Evolutionary conservation across 2,113 vertebrate genomes (phyloP).

Genomic region (Benthochromis sp.): DNA sequence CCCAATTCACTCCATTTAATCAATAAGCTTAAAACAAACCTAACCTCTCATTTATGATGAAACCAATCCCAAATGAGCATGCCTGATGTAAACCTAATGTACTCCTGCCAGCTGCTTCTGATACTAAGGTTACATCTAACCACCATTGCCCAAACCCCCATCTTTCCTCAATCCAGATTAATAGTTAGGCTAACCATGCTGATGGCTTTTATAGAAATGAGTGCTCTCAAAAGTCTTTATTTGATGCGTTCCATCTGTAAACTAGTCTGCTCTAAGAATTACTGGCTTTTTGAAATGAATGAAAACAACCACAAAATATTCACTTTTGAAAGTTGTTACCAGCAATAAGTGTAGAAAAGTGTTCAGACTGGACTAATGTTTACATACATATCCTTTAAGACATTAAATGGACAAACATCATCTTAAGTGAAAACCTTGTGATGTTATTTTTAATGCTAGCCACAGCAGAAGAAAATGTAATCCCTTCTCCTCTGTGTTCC

Average conservation of each 20-base stretch:
- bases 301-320: background rate
- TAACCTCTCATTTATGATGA: background rate
- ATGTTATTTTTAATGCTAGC: background rate
- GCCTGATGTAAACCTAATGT: background rate
- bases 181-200: background rate
- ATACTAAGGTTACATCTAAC: background rate
- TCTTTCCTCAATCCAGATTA: background rate
- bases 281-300: background rate
- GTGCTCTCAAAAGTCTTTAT: background rate
- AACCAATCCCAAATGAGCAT: background rate
- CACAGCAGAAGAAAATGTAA: background rate
- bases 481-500: background rate
- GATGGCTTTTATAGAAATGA: background rate
- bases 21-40: background rate
- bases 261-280: background rate
- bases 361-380: background rate
- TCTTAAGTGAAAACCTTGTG: background rate
- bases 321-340: background rate
- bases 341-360: background rate
- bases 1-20: background rate
- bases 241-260: background rate
- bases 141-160: background rate
- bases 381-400: background rate
- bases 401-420: background rate
- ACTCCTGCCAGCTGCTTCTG: background rate